Evolutionary conservation across 2,113 vertebrate genomes (phyloP).

Genomic region (Tragulus kanchil): DNA sequence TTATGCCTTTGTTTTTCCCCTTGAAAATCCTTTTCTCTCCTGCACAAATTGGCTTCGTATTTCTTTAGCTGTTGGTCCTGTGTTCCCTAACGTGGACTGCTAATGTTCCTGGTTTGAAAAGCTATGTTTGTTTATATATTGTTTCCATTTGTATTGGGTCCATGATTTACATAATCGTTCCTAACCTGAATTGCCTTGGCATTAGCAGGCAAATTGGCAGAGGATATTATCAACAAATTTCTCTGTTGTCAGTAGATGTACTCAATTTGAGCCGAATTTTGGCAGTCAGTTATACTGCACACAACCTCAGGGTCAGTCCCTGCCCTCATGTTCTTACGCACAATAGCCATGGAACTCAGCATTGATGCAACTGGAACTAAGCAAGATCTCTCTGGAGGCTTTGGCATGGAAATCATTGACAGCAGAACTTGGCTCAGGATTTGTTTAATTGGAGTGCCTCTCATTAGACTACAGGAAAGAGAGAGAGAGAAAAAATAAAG

Average conservation of each 20-base stretch:
- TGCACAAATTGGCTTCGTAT: not conserved
- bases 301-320: conserved; percentile 6
- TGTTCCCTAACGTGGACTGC: not conserved
- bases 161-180: conserved; percentile 59
- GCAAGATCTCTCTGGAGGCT: not conserved
- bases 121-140: conserved; percentile 57
- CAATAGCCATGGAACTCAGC: not conserved
- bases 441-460: conserved; percentile 65
- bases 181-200: conserved; percentile 35
- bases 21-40: not conserved
- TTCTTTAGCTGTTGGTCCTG: not conserved
- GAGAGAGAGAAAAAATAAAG: conserved; percentile 14
- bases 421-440: conserved; percentile 50
- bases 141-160: conserved; percentile 44
- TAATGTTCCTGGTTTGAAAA: not conserved
- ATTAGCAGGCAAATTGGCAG: conserved; percentile 59
- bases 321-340: conserved; percentile 58
- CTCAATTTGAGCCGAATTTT: conserved; percentile 48
- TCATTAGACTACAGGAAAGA: not conserved
- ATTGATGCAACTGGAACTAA: not conserved
- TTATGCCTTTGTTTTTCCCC: not conserved
- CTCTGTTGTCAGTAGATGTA: conserved; percentile 68
- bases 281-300: conserved; percentile 33
- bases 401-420: conserved; percentile 25
- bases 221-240: conserved; percentile 75